Percentiles rank a stretch among this genome's conserved stretches.
Conservation (phyloP, 2,888 invertebrate genomes). For the Drosophila yooni region DNA sequence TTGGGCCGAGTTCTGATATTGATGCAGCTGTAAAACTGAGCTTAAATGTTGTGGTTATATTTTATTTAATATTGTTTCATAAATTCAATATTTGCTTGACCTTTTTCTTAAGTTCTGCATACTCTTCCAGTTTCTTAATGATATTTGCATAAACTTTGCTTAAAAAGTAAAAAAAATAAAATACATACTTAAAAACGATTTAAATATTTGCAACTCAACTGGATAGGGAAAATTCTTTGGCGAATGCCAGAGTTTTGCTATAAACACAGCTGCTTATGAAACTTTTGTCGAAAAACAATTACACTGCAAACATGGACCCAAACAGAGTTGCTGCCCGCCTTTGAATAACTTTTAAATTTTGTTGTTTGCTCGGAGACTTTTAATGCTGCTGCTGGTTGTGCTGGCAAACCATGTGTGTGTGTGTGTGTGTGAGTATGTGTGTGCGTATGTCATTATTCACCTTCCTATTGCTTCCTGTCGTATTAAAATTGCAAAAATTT, state of each 20-base stretch:
- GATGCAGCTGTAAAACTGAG: not conserved
- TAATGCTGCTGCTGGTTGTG: constrained; percentile 39
- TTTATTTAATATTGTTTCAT: not conserved
- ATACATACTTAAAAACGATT: constrained; percentile 17
- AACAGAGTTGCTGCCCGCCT: constrained; percentile 23
- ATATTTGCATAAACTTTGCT: not conserved
- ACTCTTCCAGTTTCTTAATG: not conserved
- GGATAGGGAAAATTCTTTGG: constrained; percentile 10
- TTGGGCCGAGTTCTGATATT: not conserved
- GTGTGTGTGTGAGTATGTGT: constrained; percentile 8
- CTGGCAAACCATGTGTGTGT: constrained; percentile 5
- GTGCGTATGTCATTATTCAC: constrained; percentile 15
- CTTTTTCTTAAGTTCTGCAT: not conserved
- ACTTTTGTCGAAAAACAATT: constrained; percentile 57
- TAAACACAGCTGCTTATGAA: constrained; percentile 63
- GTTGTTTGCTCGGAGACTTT: constrained; percentile 74
- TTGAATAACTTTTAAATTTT: constrained; percentile 61
- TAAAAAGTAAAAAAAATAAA: not conserved
- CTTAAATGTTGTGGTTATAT: not conserved
- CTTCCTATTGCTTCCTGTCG: constrained; percentile 31
- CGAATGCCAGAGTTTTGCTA: constrained; percentile 42
- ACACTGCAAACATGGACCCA: constrained; percentile 52
- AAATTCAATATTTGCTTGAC: not conserved
- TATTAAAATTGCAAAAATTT: constrained; percentile 81
- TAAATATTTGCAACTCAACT: constrained; percentile 15